phyloP scores from a whole-genome alignment of 2,888 invertebrate genomes.

The Entomobrya proxima region DNA sequence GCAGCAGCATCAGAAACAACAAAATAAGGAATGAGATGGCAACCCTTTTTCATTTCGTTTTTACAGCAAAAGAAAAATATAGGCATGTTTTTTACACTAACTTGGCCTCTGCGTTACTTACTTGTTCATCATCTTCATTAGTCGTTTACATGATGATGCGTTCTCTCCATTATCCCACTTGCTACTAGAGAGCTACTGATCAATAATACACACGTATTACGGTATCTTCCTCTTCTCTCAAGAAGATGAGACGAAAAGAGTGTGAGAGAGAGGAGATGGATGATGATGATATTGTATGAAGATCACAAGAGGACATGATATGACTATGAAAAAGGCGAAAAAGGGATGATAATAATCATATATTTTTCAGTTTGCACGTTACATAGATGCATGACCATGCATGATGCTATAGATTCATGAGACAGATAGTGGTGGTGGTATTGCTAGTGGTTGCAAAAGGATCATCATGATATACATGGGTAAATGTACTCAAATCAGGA shows the following conservation, averaged over 20 bases:
- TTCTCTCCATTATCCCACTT: background rate
- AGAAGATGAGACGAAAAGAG: background rate
- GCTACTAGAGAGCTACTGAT: background rate
- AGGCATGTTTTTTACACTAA: background rate
- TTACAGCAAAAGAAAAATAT: background rate
- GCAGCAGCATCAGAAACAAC: background rate
- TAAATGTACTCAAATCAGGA: background rate
- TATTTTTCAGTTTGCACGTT: background rate
- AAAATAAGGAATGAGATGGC: background rate
- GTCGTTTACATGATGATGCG: background rate
- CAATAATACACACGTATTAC: background rate
- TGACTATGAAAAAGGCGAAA: background rate
- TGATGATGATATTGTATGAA: conserved; percentile 18
- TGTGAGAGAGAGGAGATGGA: background rate
- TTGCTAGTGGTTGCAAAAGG: too few relatives aligned
- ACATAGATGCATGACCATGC: background rate
- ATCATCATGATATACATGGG: background rate
- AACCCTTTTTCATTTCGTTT: conserved; percentile 7
- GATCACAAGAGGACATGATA: conserved; percentile 4
- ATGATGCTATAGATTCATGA: too few relatives aligned
- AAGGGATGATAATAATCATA: background rate
- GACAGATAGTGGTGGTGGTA: too few relatives aligned
- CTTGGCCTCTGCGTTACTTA: too few relatives aligned
- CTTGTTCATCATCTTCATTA: background rate
- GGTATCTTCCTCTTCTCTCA: conserved; percentile 13